Base-by-base conservation (phyloP, 2,888 invertebrate genomes). In the Lithosia quadra region DNA sequence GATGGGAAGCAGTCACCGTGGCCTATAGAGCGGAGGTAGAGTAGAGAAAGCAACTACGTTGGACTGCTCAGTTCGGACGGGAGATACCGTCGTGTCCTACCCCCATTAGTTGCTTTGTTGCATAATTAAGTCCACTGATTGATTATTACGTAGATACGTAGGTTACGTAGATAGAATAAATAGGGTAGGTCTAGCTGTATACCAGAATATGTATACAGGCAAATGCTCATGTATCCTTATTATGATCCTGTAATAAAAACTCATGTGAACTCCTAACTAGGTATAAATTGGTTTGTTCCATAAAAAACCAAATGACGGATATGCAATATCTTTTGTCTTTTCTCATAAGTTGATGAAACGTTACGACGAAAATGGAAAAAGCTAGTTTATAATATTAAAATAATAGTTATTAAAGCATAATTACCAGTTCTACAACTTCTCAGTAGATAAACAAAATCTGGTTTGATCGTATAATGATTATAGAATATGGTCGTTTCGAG, bases 21-120 rank as follows among this genome's bases (percentile, higher is more conserved):
- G n/a, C n/a, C n/a, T n/a, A n/a, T n/a, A n/a, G n/a, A n/a, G n/a
- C n/a, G n/a, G n/a, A n/a, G n/a, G n/a, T n/a, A n/a, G n/a, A n/a
- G n/a, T n/a, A n/a, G n/a, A n/a, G n/a, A n/a, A n/a, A n/a, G n/a
- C n/a, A n/a, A n/a, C n/a, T n/a, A n/a, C n/a, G n/a, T n/a, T n/a
- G n/a, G n/a, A n/a, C n/a, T n/a, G n/a, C n/a, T n/a, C n/a, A n/a
- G n/a, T n/a, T n/a, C n/a, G n/a, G n/a, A n/a, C n/a, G n/a, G n/a
- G n/a, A n/a, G n/a, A n/a, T n/a, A n/a, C n/a, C n/a, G n/a, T n/a
- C n/a, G n/a, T n/a, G n/a, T n/a, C n/a, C n/a, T n/a, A n/a, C n/a
- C n/a, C 87, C 83, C 82, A 83, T 87, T 84, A 84, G 83, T 88
- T 87, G 88, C 89, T 86, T 85, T 80, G 76, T 72, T 87, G 86